A percentile compares a stretch with the other conserved stretches of the same genome.
phyloP scores from a whole-genome alignment of 2,888 invertebrate genomes.

The Erebia epiphron region DNA sequence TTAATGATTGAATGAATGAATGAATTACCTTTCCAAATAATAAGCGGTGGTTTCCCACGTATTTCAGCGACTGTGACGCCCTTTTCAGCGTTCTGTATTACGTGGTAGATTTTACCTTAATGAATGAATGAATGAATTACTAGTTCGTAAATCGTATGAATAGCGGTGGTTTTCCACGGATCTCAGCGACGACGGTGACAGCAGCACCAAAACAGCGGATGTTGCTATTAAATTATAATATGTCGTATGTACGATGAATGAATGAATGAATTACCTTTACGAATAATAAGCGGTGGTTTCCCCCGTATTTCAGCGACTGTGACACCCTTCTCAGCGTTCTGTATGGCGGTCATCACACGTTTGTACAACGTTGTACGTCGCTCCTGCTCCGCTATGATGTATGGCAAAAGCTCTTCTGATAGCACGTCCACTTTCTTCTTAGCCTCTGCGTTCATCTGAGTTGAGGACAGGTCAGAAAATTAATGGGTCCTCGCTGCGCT shows the following conservation, averaged over 20 bases:
- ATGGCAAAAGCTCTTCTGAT: conserved; percentile 72
- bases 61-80: conserved; percentile 75
- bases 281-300: conserved; percentile 68
- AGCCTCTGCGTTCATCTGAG: conserved; percentile 72
- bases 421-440: conserved; percentile 76
- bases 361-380: conserved; percentile 67
- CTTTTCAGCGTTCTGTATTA: conserved; percentile 76
- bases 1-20: too few relatives aligned
- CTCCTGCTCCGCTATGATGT: conserved; percentile 76
- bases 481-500: neutral
- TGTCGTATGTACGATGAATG: too few relatives aligned
- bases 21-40: conserved; percentile 65
- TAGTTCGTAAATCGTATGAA: too few relatives aligned
- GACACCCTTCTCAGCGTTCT: conserved; percentile 75
- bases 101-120: too few relatives aligned
- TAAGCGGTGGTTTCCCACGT: conserved; percentile 67
- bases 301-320: conserved; percentile 73
- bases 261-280: conserved; percentile 56
- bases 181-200: too few relatives aligned
- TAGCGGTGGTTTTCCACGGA: too few relatives aligned
- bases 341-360: conserved; percentile 73
- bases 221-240: too few relatives aligned
- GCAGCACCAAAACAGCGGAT: too few relatives aligned
- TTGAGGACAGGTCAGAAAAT: neutral
- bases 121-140: too few relatives aligned